Evolutionary conservation across 2,888 invertebrate species (phyloP).

Genomic region (Noctua pronuba): DNA sequence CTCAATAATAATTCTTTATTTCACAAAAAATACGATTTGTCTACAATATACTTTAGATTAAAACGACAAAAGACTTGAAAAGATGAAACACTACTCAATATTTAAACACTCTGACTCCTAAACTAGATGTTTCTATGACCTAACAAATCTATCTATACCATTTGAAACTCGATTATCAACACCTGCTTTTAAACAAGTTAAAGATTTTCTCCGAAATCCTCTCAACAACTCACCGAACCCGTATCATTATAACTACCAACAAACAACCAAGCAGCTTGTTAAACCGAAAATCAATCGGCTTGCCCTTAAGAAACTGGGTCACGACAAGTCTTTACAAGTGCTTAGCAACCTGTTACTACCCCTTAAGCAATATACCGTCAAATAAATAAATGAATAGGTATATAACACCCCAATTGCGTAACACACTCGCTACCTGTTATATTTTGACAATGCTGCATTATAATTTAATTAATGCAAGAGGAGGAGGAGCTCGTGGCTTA

Average conservation of each 20-base stretch:
- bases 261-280: constrained; percentile 23
- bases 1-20: neutral
- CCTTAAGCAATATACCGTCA: constrained; percentile 5
- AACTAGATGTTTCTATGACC: neutral
- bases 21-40: neutral
- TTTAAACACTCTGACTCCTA: neutral
- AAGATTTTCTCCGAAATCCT: neutral
- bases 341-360: constrained; percentile 39
- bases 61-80: neutral
- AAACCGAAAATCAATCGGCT: constrained; percentile 45
- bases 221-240: neutral
- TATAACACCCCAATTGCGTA: neutral
- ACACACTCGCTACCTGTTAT: neutral
- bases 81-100: neutral
- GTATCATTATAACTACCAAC: constrained; percentile 31
- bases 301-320: constrained; percentile 47
- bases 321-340: constrained; percentile 32
- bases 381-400: constrained; percentile 20
- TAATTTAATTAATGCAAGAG: neutral
- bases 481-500: too few species aligned
- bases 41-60: neutral
- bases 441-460: neutral
- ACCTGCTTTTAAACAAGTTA: neutral
- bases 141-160: neutral
- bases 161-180: neutral